Percentiles rank a stretch among this genome's conserved stretches.
Evolutionary conservation across 2,888 invertebrate species (phyloP).

Genomic region (Arge pagana): DNA sequence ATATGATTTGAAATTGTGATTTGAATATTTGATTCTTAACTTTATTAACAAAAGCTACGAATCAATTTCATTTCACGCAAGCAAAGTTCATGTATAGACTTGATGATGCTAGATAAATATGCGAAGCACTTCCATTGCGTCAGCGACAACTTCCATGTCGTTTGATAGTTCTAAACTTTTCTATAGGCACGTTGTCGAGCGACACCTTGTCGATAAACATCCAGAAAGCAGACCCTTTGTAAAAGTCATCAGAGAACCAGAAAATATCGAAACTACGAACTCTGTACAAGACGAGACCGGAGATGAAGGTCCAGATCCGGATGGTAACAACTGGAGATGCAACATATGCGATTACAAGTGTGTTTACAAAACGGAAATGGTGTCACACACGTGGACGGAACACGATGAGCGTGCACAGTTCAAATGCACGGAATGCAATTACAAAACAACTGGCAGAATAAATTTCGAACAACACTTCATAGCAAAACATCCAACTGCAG

Average conservation of each 20-base stretch:
- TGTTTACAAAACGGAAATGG: conserved; percentile 65
- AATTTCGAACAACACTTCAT: conserved; percentile 67
- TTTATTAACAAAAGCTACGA: conserved; percentile 26
- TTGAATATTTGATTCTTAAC: conserved; percentile 2
- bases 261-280: conserved; percentile 43
- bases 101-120: conserved; percentile 18
- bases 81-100: not conserved
- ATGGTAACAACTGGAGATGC: conserved; percentile 72
- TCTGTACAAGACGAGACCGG: conserved; percentile 43
- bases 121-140: conserved; percentile 16
- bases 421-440: conserved; percentile 72
- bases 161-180: conserved; percentile 36
- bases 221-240: conserved; percentile 59
- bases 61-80: not conserved
- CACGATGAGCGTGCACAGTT: conserved; percentile 73
- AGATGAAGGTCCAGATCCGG: conserved; percentile 46
- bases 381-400: conserved; percentile 62
- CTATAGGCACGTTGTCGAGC: conserved; percentile 65
- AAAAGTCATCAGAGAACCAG: conserved; percentile 58
- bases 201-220: conserved; percentile 70
- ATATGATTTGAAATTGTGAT: not conserved
- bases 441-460: conserved; percentile 61
- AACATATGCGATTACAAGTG: conserved; percentile 69
- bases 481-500: conserved; percentile 62
- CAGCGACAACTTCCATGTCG: conserved; percentile 30